Evolutionary conservation across 2,113 vertebrate species (phyloP).

Genomic region (Xyliphius kryptos): DNA sequence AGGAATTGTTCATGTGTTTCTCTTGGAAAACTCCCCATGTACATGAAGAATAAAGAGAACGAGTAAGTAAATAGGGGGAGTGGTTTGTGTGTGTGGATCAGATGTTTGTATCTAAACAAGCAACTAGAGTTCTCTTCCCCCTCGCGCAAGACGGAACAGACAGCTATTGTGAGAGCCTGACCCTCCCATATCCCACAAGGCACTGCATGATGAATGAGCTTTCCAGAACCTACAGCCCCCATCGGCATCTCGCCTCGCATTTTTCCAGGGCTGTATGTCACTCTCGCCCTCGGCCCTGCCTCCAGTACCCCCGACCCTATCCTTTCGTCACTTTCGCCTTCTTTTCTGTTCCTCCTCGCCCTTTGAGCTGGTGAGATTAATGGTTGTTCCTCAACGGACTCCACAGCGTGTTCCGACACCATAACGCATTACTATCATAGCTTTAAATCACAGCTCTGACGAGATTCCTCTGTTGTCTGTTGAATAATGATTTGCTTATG

Average conservation of each 20-base stretch:
- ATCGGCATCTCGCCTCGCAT: constrained; percentile 8
- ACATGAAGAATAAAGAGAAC: no score
- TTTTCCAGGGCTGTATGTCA: constrained; percentile 45
- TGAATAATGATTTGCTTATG: no score
- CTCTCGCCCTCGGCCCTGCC: constrained; percentile 48
- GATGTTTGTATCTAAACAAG: constrained; percentile 22
- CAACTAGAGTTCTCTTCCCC: constrained; percentile 10
- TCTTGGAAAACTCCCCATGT: no score
- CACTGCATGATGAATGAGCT: constrained; percentile 70
- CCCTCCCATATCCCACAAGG: constrained; percentile 65
- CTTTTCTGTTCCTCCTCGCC: constrained; percentile 35
- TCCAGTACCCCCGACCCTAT: constrained; percentile 51
- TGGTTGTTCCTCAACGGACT: constrained; percentile 61
- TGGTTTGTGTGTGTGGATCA: no score
- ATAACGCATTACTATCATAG: constrained; percentile 59
- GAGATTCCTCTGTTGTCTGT: constrained; percentile 6
- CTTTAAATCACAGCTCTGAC: constrained; percentile 20
- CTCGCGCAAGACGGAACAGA: constrained; percentile 52
- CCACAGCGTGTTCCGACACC: constrained; percentile 59
- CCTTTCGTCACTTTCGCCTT: constrained; percentile 52
- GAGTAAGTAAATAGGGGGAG: no score
- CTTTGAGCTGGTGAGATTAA: constrained; percentile 60
- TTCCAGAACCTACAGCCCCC: constrained; percentile 52
- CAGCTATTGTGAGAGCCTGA: constrained; percentile 66
- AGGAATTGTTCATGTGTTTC: no score